phyloP scores from a whole-genome alignment of 2,888 invertebrate species.

The Ecliptopera silaceata region DNA sequence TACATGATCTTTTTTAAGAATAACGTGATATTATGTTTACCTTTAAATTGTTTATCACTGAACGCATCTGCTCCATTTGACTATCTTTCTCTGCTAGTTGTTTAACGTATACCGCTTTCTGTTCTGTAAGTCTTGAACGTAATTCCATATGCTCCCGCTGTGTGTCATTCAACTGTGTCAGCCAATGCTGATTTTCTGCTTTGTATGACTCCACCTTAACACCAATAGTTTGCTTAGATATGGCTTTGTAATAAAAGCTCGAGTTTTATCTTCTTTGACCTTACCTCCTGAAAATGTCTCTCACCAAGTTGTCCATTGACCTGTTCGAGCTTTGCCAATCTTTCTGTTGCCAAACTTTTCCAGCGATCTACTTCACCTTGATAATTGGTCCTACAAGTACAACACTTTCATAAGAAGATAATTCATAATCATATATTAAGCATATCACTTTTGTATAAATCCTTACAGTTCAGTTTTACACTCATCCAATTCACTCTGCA shows the following conservation, averaged over 20 bases:
- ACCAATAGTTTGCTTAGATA: background rate
- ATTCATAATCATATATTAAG: background rate
- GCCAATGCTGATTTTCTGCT: slow-evolving; percentile 85
- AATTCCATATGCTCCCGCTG: slow-evolving; percentile 80
- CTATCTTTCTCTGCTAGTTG: slow-evolving; percentile 71
- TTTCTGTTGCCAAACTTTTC: slow-evolving; percentile 86
- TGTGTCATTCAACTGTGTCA: slow-evolving; percentile 79
- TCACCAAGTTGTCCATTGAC: slow-evolving; percentile 83
- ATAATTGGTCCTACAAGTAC: slow-evolving; percentile 54
- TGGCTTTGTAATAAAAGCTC: background rate
- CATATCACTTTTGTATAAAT: background rate
- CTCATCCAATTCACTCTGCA: slow-evolving; percentile 70
- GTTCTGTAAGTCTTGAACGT: slow-evolving; percentile 74
- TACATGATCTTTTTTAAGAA: too few relatives aligned
- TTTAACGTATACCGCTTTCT: slow-evolving; percentile 64
- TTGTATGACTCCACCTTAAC: slow-evolving; percentile 83
- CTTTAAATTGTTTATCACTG: slow-evolving; percentile 66
- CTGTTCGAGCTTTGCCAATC: slow-evolving; percentile 86
- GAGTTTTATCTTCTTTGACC: background rate
- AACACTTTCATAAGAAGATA: background rate
- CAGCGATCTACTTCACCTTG: slow-evolving; percentile 81
- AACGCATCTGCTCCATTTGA: slow-evolving; percentile 74
- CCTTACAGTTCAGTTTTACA: slow-evolving; percentile 80
- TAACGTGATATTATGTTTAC: too few relatives aligned
- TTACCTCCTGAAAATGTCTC: slow-evolving; percentile 83